A percentile compares a stretch with the other conserved stretches of the same genome.
phyloP scores from a whole-genome alignment of 2,888 invertebrate species.

The Parthenolecanium corni region DNA sequence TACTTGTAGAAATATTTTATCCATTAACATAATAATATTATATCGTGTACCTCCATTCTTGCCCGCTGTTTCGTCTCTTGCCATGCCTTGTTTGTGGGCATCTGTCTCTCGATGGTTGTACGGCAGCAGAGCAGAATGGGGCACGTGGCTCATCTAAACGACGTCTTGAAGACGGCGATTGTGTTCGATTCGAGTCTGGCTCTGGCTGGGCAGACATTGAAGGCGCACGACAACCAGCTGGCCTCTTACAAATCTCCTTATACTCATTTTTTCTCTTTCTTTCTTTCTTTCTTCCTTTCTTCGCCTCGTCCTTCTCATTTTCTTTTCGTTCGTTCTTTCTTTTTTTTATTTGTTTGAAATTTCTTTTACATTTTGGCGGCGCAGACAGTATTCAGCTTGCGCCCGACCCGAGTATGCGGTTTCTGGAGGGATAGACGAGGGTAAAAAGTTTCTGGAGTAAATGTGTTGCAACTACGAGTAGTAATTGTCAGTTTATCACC shows the following conservation, averaged over 20 bases:
- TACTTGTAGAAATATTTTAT: not conserved
- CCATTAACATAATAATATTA: constrained; percentile 16
- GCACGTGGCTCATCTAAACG: constrained; percentile 10
- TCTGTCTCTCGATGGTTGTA: constrained; percentile 5
- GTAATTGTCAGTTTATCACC: too few species aligned
- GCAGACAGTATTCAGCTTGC: too few species aligned
- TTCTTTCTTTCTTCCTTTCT: not conserved
- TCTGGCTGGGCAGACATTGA: not conserved
- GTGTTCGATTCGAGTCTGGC: not conserved
- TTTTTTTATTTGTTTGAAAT: too few species aligned
- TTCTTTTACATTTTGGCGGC: too few species aligned
- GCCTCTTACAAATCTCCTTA: not conserved
- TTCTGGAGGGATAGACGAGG: too few species aligned
- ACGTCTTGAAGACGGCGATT: constrained; percentile 1
- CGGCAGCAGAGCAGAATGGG: not conserved
- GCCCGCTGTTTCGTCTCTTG: not conserved
- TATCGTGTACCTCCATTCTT: too few species aligned
- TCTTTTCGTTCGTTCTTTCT: not conserved
- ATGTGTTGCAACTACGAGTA: too few species aligned
- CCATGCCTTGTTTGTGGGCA: not conserved
- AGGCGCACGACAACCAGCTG: not conserved
- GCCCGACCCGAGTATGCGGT: too few species aligned
- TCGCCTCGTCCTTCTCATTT: not conserved
- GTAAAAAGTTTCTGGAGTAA: too few species aligned
- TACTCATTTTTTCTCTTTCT: not conserved